Base-by-base conservation (phyloP, 2,797 vertebrate genomes). In the Girardinus metallicus region DNA sequence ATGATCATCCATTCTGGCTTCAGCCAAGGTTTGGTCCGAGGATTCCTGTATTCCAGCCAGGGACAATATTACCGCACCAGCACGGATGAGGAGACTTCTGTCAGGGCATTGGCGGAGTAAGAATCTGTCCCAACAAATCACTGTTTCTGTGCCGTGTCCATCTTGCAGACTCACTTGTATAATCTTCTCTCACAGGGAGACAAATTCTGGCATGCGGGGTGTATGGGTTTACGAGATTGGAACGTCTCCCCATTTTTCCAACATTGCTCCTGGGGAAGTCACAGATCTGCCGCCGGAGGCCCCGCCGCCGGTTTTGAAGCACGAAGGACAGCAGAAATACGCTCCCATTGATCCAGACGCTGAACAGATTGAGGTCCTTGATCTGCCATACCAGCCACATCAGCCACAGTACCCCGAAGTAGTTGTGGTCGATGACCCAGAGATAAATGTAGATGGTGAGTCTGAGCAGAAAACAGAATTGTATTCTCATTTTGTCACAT, bases 181-280 rank as follows among this genome's bases (percentile, higher is more conserved):
- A 3, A 46, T 43, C 34, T 16, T 43, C 62, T 41, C 18, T 76
- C 4, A 11, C 12, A 99, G 98, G 92, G 87, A 94, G 86, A 98
- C 97, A 78, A 99, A 99, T 91, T 95, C 97, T 5, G 98, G 98
- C 76, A 85, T 88, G 80, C 94, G 81, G 34, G 98, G 98, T 0
- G 77, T 97, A 29, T 99, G 97, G 97, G 97, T 98, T 57, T 99
- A 97, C 0, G 96, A 98, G 92, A 97, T 99, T 0, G 97, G 98
- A 76, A 96, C 96, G 0, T 93, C 89, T 62, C 93, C 94, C 16
- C 88, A 86, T 34, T 95, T 96, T 87, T 88, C 74, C 81, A 90
- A 89, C 0, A 76, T 96, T 51, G 89, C 72, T 75, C 93, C 96
- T 0, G 96, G 96, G 1, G 89, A 91, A 79, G 94, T 95, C 74